Evolutionary conservation across 2,797 vertebrate species (phyloP).

Genomic region (Argya squamiceps): DNA sequence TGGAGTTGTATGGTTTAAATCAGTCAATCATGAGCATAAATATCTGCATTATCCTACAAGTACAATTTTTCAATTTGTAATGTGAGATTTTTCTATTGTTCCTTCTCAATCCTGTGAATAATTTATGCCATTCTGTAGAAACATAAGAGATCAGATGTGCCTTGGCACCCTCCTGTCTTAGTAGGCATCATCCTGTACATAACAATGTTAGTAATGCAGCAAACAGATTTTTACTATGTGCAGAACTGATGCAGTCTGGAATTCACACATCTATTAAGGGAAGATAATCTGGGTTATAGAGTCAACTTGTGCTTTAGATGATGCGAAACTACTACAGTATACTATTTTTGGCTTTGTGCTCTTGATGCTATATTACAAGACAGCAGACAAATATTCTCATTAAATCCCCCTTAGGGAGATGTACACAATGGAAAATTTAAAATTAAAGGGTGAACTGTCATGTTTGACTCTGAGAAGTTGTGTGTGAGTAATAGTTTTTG

Average conservation of each 20-base stretch:
- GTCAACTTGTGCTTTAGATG: neutral
- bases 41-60: neutral
- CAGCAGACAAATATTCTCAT: neutral
- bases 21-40: neutral
- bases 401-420: neutral
- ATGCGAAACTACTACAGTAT: neutral
- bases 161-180: neutral
- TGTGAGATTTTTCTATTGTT: neutral
- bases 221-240: neutral
- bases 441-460: neutral
- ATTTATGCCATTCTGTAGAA: neutral
- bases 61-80: neutral
- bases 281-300: neutral
- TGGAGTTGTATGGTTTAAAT: neutral
- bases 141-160: neutral
- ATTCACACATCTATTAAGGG: neutral
- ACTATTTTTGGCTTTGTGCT: neutral
- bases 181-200: neutral
- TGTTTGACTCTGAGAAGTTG: constrained; percentile 11
- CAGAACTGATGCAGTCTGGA: neutral
- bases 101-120: neutral
- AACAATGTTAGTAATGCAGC: neutral
- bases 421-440: neutral
- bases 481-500: neutral
- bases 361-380: neutral